These are phyloP conservation scores for Glaucopsyche alexis DNA, from an alignment of 2,888 invertebrate species.

Conservation along the genomic window DNA sequence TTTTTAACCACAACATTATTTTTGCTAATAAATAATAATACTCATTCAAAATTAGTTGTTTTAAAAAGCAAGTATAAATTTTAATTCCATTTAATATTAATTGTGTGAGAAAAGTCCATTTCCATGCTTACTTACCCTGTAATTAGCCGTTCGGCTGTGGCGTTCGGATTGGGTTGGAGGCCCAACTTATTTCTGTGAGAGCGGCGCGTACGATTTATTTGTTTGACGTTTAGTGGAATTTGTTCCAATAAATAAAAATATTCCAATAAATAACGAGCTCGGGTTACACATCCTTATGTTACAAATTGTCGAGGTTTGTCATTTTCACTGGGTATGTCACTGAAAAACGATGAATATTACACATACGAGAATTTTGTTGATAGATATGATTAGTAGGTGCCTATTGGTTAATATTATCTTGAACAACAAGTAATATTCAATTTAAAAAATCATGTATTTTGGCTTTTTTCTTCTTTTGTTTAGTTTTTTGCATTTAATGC, in stretches of 20 bases:
- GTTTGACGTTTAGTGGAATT: slow-evolving; percentile 62
- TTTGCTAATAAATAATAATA: too few relatives aligned
- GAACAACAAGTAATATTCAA: background rate
- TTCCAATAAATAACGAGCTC: slow-evolving; percentile 48
- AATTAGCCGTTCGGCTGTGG: slow-evolving; percentile 48
- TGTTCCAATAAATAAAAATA: slow-evolving; percentile 52
- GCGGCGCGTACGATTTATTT: slow-evolving; percentile 54
- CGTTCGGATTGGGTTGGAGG: slow-evolving; percentile 37
- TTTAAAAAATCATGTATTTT: too few relatives aligned
- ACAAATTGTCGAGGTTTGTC: slow-evolving; percentile 34
- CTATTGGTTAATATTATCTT: background rate
- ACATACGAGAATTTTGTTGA: background rate
- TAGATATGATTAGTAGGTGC: background rate
- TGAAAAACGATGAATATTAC: slow-evolving; percentile 17
- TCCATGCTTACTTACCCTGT: slow-evolving; percentile 44
- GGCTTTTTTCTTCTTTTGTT: too few relatives aligned
- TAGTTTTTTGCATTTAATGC: background rate
- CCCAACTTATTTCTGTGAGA: slow-evolving; percentile 47
- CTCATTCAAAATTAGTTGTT: too few relatives aligned
- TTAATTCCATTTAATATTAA: too few relatives aligned
- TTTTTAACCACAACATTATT: too few relatives aligned
- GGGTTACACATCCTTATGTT: slow-evolving; percentile 42
- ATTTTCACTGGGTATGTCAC: slow-evolving; percentile 16
- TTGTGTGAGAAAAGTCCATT: slow-evolving; percentile 39
- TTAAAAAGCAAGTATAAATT: too few relatives aligned